Base-by-base conservation (phyloP, 2,888 invertebrate species). In the Diarsia rubi region DNA sequence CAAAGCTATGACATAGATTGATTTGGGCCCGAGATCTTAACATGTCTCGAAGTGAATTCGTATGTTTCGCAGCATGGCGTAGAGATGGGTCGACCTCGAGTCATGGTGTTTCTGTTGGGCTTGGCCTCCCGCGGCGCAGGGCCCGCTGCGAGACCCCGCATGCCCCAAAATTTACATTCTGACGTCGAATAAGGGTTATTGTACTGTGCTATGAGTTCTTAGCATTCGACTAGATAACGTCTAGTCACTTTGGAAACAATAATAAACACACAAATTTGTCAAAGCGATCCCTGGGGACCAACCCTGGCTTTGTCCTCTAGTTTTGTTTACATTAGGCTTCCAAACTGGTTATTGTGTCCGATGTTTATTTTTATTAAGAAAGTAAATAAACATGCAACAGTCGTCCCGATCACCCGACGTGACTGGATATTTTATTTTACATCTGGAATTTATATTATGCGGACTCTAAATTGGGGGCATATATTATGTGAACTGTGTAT, bases 1-100 rank as follows among this genome's bases (percentile, higher is more conserved):
- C 90, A 88, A 88, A 87, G 90, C 84, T 86, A 86, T 92, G 94
- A 94, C 92, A 90, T 90, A 86, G 92, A 95, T 96, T 95, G 94
- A 96, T 95, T 91, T 91, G 90, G 92, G 91, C 89, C 90, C 89
- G 90, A 87, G 91, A 90, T 87, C 86, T 88, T 88, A 89, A 92
- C 91, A 93, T 90, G 92, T 90, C 91, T 92, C 87, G 90, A 95
- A 96, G 95, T 94, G 94, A 92, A 92, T 95, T 95, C 90, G 92
- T 94, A 93, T 96, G 96, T 96, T 94, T 92, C 96, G 89, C 96
- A 95, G 96, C 96, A 91, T 96, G 96, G 90, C 87, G 94, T 89
- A 88, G 88, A 91, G 93, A 93, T 92, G 94, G 88, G 94, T 92
- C 93, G n/a, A 42, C 42, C n/a, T 62, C 62, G 91, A 92, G 92